phyloP scores from a whole-genome alignment of 2,797 vertebrate genomes.

The Protosalanx chinensis region DNA sequence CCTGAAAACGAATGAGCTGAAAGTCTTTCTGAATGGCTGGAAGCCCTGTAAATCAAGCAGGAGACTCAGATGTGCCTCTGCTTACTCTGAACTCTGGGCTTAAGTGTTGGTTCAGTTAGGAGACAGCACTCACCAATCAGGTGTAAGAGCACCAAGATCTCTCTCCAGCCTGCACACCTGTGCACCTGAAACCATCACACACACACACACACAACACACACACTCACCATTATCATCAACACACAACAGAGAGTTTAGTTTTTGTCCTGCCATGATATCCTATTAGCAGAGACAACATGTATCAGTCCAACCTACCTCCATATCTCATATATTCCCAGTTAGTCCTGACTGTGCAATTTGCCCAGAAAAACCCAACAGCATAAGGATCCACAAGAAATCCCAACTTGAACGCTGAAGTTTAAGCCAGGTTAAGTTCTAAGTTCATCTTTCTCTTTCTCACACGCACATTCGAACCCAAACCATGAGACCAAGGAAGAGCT shows the following conservation, averaged over 20 bases:
- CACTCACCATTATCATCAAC: background rate
- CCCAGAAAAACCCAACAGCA: constrained; percentile 21
- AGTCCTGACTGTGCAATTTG: constrained; percentile 13
- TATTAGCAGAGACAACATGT: background rate
- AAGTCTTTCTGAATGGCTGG: background rate
- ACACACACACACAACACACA: background rate
- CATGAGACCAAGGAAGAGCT: background rate
- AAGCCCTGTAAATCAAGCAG: background rate
- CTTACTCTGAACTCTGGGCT: background rate
- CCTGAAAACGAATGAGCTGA: background rate
- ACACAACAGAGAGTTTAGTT: background rate
- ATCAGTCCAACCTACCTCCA: constrained; percentile 54
- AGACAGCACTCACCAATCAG: constrained; percentile 60
- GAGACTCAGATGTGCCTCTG: background rate
- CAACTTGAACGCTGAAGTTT: constrained; percentile 1
- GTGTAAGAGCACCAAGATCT: constrained; percentile 57
- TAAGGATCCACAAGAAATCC: constrained; percentile 23
- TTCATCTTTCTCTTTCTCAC: constrained; percentile 10
- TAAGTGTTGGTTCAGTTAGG: background rate
- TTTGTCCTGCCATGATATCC: background rate
- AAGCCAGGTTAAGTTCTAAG: background rate
- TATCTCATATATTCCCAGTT: constrained; percentile 30
- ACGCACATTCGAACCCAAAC: background rate
- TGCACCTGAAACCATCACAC: constrained; percentile 48
- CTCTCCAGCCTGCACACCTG: constrained; percentile 32